Evolutionary conservation across 1,140 invertebrate genomes (phyloP).

Genomic region (Drosophila seguyi): DNA sequence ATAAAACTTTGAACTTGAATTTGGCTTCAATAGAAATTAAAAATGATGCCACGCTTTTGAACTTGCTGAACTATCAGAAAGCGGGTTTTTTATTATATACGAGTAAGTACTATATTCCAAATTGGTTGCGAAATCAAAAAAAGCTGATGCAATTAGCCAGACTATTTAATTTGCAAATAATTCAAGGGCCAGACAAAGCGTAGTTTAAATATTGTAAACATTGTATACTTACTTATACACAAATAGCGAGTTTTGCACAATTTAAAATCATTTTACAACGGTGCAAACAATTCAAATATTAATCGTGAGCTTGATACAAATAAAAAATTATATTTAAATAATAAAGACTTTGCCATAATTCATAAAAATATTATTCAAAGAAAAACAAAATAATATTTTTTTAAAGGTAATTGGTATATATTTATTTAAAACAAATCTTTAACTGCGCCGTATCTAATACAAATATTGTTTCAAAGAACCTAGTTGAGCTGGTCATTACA

Average conservation of each 20-base stretch:
- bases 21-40: constrained; percentile 3
- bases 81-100: background rate
- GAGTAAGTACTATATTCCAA: constrained; percentile 1
- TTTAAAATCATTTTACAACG: background rate
- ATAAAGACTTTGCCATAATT: too few species aligned
- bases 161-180: constrained; percentile 16
- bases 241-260: background rate
- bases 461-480: background rate
- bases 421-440: background rate
- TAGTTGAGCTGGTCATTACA: background rate
- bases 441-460: background rate
- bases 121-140: constrained; percentile 9
- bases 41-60: constrained; percentile 52
- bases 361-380: too few species aligned
- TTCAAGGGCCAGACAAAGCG: constrained; percentile 15
- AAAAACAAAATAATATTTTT: background rate
- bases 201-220: background rate
- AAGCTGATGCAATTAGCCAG: constrained; percentile 37
- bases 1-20: constrained; percentile 57
- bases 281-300: too few species aligned
- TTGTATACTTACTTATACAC: background rate
- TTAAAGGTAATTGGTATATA: background rate
- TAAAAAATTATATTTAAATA: too few species aligned
- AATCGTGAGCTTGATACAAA: too few species aligned
- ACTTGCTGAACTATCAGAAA: constrained; percentile 19